A percentile compares a stretch with the other conserved stretches of the same genome.
These are phyloP conservation scores for Atlantisia rogersi DNA, from an alignment of 2,113 vertebrate genomes.

Conservation along the genomic window DNA sequence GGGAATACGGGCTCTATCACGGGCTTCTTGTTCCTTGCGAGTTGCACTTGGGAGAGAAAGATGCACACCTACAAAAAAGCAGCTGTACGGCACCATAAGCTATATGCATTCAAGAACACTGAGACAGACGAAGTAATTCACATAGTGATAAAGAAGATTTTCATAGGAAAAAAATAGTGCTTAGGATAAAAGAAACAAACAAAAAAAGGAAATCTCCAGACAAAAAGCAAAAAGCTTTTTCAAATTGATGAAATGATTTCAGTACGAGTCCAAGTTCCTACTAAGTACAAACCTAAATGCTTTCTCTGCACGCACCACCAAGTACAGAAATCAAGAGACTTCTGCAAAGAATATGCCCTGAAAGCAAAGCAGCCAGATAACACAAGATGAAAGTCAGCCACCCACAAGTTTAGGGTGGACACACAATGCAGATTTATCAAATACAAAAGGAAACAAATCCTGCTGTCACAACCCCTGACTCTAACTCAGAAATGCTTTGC, in stretches of 20 bases:
- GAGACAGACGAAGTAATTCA: conserved; percentile 41
- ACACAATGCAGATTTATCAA: conserved; percentile 51
- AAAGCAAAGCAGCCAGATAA: conserved; percentile 59
- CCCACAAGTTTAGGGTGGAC: conserved; percentile 62
- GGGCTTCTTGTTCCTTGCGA: neutral
- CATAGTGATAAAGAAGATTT: conserved; percentile 19
- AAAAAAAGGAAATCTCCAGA: conserved; percentile 34
- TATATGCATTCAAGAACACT: conserved; percentile 10
- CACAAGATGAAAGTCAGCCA: conserved; percentile 55
- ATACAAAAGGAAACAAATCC: conserved; percentile 62
- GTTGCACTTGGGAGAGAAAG: neutral
- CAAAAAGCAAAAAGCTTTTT: conserved; percentile 58
- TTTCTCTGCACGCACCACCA: conserved; percentile 47
- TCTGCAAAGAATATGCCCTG: conserved; percentile 50
- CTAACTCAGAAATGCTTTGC: conserved; percentile 54
- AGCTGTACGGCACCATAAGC: neutral
- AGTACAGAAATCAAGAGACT: conserved; percentile 67
- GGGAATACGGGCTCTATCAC: neutral
- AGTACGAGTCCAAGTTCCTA: conserved; percentile 50
- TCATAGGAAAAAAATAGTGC: conserved; percentile 15
- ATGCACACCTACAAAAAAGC: conserved; percentile 7
- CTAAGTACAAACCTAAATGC: conserved; percentile 64
- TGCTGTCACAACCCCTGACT: conserved; percentile 60
- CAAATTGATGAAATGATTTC: conserved; percentile 50
- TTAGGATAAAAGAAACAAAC: conserved; percentile 52